Base-by-base conservation (phyloP, 1,140 invertebrate species). In the Listronotus oregonensis region DNA sequence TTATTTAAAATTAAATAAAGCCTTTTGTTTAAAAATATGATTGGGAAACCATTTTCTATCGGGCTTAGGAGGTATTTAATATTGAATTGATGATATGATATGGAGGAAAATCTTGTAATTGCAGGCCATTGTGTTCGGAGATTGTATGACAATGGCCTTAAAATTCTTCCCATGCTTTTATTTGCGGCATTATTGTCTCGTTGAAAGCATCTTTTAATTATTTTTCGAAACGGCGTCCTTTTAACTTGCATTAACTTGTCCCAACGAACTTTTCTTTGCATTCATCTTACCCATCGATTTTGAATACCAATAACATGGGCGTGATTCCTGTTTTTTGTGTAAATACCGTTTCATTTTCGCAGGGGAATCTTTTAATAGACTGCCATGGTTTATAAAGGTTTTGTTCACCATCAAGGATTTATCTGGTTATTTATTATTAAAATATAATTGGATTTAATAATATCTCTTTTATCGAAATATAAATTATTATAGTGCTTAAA, bases 281-380 rank as follows among this genome's bases (percentile, higher is more conserved):
- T 61, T 61, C 40, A 61, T 61, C 59, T 61, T 61, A 47, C 59
- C 50, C 59, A 61, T 61, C 59, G 42, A 61, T 61, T 61, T 51
- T 61, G 59, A 61, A 61, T 51, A 61, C 59, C 59, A 51, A 34
- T 50, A 61, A 61, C 59, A 61, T 51, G 59, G 59, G 51, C 47
- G 47, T 51, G 59, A 61, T 61, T 61, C 47, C 51, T 52, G 47
- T 61, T 61, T 61, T 61, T 61, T 51, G 39, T 31, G 42, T 50
- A 61, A 61, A 61, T 61, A 46, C 59, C 59, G 59, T 61, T 61
- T 47, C 46, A 61, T 61, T 61, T 46, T 61, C 59, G 51, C 50
- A 61, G 50, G 59, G 59, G 59, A 61, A 61, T 42, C 62, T 68
- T 34, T 68, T 59, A 65, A 68, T 64, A 68, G 60, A 65, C 62